A percentile compares a stretch with the other conserved stretches of the same genome.
Evolutionary conservation across 2,113 vertebrate genomes (phyloP).

Genomic region (Myiozetetes cayanensis): DNA sequence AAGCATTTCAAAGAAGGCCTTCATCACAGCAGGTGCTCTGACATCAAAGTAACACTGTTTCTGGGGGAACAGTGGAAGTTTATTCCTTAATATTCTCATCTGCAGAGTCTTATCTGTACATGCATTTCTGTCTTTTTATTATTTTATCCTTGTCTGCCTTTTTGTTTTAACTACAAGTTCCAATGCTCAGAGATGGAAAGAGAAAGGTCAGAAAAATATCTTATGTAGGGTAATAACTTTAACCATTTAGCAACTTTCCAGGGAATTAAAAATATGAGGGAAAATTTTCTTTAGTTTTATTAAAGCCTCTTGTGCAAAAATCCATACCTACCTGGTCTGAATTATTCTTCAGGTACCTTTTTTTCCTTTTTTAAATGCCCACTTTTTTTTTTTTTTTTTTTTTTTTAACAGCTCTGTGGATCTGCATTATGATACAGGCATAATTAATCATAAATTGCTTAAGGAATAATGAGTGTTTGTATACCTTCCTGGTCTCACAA

Average conservation of each 20-base stretch:
- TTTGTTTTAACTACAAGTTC: slow-evolving; percentile 23
- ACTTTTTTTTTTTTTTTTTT: not conserved
- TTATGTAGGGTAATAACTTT: not conserved
- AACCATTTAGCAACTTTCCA: not conserved
- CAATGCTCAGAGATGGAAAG: not conserved
- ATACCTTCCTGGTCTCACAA: not conserved
- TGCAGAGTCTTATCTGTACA: not conserved
- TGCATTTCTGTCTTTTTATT: not conserved
- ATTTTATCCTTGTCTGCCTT: not conserved
- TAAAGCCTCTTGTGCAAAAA: not conserved
- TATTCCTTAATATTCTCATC: not conserved
- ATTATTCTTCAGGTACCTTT: not conserved
- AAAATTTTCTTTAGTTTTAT: not conserved
- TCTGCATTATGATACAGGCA: not conserved
- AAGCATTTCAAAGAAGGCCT: slow-evolving; percentile 37
- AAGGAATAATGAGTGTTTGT: not conserved
- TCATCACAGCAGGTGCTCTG: not conserved
- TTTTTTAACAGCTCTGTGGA: not conserved
- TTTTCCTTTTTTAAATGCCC: not conserved
- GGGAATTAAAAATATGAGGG: not conserved
- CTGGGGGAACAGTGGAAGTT: not conserved
- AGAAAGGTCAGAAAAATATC: not conserved
- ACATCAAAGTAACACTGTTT: slow-evolving; percentile 1
- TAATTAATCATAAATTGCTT: slow-evolving; percentile 28
- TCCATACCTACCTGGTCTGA: not conserved